These are phyloP conservation scores for Sebastes flavidus DNA, from an alignment of 2,797 vertebrate genomes.

Conservation along the genomic window DNA sequence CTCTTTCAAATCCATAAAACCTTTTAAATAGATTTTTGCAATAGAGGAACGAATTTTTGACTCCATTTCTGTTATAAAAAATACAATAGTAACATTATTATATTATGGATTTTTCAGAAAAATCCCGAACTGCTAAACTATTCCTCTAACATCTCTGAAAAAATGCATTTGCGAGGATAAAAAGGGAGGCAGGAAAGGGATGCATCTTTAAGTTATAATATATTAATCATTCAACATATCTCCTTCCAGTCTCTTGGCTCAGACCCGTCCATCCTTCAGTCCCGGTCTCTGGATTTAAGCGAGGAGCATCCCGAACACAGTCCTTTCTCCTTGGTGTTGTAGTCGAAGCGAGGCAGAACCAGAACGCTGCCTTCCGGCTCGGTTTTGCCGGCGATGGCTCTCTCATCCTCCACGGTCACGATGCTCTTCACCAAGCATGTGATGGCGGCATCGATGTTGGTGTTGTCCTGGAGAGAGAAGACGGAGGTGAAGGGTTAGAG, in stretches of 20 bases:
- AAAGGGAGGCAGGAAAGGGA: background rate
- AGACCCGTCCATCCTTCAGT: slow-evolving; percentile 14
- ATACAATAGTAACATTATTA: background rate
- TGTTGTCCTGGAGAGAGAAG: slow-evolving; percentile 78
- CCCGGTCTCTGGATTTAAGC: slow-evolving; percentile 28
- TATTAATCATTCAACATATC: background rate
- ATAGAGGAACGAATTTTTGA: background rate
- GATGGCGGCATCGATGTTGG: slow-evolving; percentile 84
- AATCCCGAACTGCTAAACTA: background rate
- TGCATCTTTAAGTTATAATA: background rate
- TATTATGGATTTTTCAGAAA: background rate
- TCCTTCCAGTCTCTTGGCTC: background rate
- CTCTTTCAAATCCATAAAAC: background rate
- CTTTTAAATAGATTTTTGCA: background rate
- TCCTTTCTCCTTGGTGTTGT: slow-evolving; percentile 58
- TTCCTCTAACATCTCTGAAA: background rate
- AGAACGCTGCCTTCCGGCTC: slow-evolving; percentile 60
- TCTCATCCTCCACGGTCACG: slow-evolving; percentile 69
- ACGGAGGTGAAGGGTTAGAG: background rate
- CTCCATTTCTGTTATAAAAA: background rate
- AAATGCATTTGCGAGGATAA: background rate
- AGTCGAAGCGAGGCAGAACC: slow-evolving; percentile 75
- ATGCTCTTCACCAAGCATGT: slow-evolving; percentile 81
- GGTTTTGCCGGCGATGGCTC: background rate
- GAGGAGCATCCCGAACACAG: slow-evolving; percentile 70